These are phyloP conservation scores for Onchidella celtica DNA, from an alignment of 2,888 invertebrate species.

Conservation along the genomic window DNA sequence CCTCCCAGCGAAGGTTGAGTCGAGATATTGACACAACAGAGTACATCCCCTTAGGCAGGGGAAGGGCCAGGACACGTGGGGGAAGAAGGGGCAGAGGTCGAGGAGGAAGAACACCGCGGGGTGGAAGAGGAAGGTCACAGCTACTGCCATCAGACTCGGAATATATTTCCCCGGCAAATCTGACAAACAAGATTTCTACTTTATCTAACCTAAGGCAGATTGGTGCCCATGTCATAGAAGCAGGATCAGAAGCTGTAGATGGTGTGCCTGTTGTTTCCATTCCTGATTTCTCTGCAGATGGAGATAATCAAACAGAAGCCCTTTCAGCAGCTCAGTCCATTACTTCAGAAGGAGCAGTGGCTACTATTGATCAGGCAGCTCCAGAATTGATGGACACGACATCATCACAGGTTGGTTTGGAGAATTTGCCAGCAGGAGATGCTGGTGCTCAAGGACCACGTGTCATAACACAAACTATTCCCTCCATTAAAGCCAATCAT, in stretches of 20 bases:
- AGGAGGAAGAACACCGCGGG: conserved; percentile 7
- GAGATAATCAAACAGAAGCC: conserved; percentile 22
- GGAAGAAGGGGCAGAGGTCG: conserved; percentile 24
- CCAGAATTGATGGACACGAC: too few relatives aligned
- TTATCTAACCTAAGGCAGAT: conserved; percentile 34
- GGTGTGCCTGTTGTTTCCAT: conserved; percentile 48
- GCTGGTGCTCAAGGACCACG: not conserved
- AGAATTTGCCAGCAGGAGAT: not conserved
- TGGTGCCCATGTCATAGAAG: conserved; percentile 43
- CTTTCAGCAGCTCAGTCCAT: conserved; percentile 25
- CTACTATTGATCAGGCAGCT: not conserved
- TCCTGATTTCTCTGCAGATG: conserved; percentile 41
- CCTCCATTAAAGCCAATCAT: conserved; percentile 42
- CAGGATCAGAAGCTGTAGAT: conserved; percentile 39
- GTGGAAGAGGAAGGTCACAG: conserved; percentile 22
- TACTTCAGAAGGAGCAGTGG: not conserved
- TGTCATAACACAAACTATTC: conserved; percentile 31
- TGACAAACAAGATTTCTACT: conserved; percentile 9
- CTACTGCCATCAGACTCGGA: conserved; percentile 12
- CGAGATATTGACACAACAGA: conserved; percentile 35
- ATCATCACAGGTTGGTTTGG: not conserved
- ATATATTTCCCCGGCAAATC: not conserved
- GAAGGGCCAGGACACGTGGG: conserved; percentile 26
- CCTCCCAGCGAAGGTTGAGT: not conserved
- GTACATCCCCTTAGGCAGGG: conserved; percentile 36